Conservation (phyloP, 2,797 vertebrate genomes). For the Pseudocheirus occidentalis region DNA sequence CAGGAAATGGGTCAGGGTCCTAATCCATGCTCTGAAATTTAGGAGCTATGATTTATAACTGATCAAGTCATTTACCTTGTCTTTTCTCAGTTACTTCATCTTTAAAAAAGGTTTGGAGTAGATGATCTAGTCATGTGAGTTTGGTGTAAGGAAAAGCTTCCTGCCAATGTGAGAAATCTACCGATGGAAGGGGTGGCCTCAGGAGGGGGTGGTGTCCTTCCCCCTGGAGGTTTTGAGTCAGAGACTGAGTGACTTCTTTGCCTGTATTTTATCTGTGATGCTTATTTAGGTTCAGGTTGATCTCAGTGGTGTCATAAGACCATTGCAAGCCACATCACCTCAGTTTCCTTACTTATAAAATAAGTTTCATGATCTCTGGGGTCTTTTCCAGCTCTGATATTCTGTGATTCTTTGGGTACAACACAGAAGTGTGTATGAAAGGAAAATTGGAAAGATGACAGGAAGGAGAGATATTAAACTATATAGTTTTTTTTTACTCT, state of each 20-base stretch:
- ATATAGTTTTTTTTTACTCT: conserved; percentile 69
- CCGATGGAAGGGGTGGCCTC: neutral
- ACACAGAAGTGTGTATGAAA: neutral
- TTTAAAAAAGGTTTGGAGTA: neutral
- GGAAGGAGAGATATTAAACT: conserved; percentile 61
- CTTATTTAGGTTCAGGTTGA: neutral
- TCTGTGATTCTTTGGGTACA: conserved; percentile 10
- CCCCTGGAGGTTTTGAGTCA: neutral
- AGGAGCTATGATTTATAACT: neutral
- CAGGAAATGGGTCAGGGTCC: neutral
- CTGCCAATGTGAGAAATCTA: neutral
- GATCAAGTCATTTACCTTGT: neutral
- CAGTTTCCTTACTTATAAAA: neutral
- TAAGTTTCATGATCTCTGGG: neutral
- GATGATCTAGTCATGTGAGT: neutral
- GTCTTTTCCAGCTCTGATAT: neutral
- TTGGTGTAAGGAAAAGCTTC: neutral
- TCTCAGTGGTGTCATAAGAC: neutral
- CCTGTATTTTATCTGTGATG: neutral
- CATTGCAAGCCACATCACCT: neutral
- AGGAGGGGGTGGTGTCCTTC: neutral
- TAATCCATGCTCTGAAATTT: neutral
- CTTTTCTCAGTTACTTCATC: neutral
- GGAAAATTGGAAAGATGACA: conserved; percentile 9
- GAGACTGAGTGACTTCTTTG: neutral